Evolutionary conservation across 2,113 vertebrate species (phyloP).

Genomic region (Electrona antarctica): DNA sequence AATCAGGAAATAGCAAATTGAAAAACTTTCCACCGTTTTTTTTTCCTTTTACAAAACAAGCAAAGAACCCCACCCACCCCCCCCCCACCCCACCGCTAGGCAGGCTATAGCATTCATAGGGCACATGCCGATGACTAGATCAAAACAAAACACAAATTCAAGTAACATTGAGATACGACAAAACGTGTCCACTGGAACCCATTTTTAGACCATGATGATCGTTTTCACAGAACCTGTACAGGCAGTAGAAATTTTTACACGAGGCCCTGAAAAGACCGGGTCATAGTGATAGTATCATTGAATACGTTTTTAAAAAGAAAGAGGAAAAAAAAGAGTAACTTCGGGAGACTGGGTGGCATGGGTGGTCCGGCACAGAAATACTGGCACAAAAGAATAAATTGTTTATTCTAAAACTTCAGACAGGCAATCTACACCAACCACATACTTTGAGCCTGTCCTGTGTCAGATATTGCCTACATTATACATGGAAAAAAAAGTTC

Average conservation of each 20-base stretch:
- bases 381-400: constrained; percentile 72
- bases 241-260: constrained; percentile 89
- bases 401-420: constrained; percentile 76
- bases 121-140: constrained; percentile 96
- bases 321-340: background rate
- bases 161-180: constrained; percentile 99
- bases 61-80: constrained; percentile 68
- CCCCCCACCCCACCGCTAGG: constrained; percentile 80
- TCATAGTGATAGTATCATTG: constrained; percentile 87
- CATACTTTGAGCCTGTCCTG: constrained; percentile 64
- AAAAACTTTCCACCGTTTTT: constrained; percentile 73
- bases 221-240: constrained; percentile 94
- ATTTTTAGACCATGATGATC: constrained; percentile 92
- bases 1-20: constrained; percentile 59
- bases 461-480: constrained; percentile 80
- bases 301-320: constrained; percentile 75
- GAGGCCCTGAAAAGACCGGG: constrained; percentile 92
- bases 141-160: constrained; percentile 94
- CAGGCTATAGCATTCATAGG: constrained; percentile 92
- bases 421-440: constrained; percentile 49
- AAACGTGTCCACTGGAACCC: constrained; percentile 92
- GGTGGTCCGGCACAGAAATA: constrained; percentile 67
- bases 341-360: constrained; percentile 46
- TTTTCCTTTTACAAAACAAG: constrained; percentile 46
- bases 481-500: constrained; percentile 57